phyloP scores from a whole-genome alignment of 2,113 vertebrate genomes.

The Clinocottus analis region DNA sequence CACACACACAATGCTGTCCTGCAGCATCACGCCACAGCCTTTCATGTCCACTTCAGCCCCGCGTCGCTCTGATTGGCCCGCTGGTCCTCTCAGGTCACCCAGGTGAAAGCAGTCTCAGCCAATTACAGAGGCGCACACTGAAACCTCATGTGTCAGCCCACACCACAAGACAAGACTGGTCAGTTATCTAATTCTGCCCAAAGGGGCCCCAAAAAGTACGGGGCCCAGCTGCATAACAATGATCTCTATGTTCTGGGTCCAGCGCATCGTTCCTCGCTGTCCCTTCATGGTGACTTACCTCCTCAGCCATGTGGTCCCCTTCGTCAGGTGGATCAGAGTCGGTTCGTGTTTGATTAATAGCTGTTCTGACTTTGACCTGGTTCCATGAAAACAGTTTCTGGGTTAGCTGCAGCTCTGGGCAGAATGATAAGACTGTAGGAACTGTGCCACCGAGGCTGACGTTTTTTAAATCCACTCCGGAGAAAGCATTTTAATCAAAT shows the following conservation, averaged over 20 bases:
- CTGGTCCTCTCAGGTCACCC: constrained; percentile 16
- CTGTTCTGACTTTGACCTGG: constrained; percentile 45
- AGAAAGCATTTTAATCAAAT: neutral
- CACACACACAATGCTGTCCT: constrained; percentile 6
- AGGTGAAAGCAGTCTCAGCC: constrained; percentile 39
- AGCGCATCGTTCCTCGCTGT: neutral
- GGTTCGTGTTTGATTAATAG: constrained; percentile 3
- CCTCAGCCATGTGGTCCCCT: neutral
- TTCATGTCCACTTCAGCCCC: neutral
- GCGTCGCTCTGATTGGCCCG: constrained; percentile 61
- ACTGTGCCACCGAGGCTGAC: neutral
- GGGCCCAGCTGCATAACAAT: neutral
- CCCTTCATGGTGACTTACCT: neutral
- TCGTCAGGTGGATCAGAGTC: neutral
- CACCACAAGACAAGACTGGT: constrained; percentile 3
- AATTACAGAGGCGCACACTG: constrained; percentile 34
- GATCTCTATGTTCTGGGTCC: neutral
- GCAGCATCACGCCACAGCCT: constrained; percentile 43
- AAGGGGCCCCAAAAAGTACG: neutral
- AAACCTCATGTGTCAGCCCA: constrained; percentile 11
- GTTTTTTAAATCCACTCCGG: neutral
- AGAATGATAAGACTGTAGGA: neutral
- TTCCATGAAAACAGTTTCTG: constrained; percentile 21
- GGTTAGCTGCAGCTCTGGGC: constrained; percentile 13
- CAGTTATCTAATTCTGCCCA: neutral